phyloP scores from a whole-genome alignment of 2,113 vertebrate genomes.

The Guaruba guarouba region DNA sequence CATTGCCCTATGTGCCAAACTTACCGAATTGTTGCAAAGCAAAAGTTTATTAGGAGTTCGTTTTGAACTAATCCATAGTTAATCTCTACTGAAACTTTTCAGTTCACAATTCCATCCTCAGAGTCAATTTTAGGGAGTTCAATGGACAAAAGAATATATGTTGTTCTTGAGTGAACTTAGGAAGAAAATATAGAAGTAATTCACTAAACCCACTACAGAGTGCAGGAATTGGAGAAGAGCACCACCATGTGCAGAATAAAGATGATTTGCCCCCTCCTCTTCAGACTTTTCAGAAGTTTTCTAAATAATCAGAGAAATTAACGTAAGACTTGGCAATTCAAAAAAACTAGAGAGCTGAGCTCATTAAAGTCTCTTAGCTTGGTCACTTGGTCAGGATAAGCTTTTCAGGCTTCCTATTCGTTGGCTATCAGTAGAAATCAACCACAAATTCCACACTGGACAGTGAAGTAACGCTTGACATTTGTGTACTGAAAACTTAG shows the following conservation, averaged over 20 bases:
- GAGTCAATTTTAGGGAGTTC: not conserved
- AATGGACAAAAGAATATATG: accelerated
- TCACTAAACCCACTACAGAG: not conserved
- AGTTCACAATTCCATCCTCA: not conserved
- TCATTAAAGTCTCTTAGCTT: not conserved
- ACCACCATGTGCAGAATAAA: not conserved
- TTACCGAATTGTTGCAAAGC: not conserved
- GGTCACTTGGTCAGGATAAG: not conserved
- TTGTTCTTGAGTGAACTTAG: not conserved
- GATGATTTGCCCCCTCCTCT: not conserved
- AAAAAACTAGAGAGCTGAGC: not conserved
- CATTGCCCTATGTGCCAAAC: not conserved
- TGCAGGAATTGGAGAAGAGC: not conserved
- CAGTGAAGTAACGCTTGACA: not conserved
- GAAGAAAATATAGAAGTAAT: not conserved
- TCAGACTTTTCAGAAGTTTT: not conserved
- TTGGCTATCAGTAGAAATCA: not conserved
- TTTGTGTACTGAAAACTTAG: not conserved
- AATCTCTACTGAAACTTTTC: not conserved
- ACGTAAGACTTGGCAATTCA: not conserved
- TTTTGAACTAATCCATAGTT: not conserved
- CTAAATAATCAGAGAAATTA: not conserved
- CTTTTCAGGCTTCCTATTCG: not conserved
- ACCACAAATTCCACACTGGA: not conserved
- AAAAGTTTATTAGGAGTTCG: not conserved